A percentile compares a stretch with the other conserved stretches of the same genome.
Conservation (phyloP, 2,113 vertebrate genomes). For the Candoia aspera region DNA sequence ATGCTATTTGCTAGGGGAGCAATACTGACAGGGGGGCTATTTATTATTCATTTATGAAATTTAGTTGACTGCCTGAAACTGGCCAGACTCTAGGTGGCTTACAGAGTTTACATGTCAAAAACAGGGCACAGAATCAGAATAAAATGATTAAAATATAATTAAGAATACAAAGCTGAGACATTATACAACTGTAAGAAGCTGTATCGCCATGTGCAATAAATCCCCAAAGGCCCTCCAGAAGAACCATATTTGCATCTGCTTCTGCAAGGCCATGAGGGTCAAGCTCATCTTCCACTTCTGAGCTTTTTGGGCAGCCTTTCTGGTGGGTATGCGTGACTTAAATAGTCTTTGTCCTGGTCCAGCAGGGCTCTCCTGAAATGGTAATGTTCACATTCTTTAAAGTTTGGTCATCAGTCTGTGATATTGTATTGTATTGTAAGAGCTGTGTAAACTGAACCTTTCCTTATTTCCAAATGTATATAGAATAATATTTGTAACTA, state of each 20-base stretch:
- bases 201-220: too few species aligned
- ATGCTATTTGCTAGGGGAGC: not conserved
- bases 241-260: too few species aligned
- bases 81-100: too few species aligned
- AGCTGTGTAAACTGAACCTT: conserved; percentile 20
- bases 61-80: too few species aligned
- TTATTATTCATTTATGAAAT: not conserved
- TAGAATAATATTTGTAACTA: not conserved
- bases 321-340: not conserved
- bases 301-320: not conserved
- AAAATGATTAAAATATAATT: too few species aligned
- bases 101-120: too few species aligned
- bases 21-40: not conserved
- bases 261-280: not conserved
- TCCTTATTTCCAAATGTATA: not conserved
- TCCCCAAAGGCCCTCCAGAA: too few species aligned
- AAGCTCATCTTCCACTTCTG: not conserved
- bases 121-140: too few species aligned
- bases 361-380: not conserved
- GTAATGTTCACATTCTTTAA: not conserved
- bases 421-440: not conserved
- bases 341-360: not conserved
- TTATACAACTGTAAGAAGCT: too few species aligned
- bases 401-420: not conserved
- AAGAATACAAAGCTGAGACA: too few species aligned